These are phyloP conservation scores for Gallinago solitaria DNA, from an alignment of 2,797 vertebrate genomes.

Conservation along the genomic window DNA sequence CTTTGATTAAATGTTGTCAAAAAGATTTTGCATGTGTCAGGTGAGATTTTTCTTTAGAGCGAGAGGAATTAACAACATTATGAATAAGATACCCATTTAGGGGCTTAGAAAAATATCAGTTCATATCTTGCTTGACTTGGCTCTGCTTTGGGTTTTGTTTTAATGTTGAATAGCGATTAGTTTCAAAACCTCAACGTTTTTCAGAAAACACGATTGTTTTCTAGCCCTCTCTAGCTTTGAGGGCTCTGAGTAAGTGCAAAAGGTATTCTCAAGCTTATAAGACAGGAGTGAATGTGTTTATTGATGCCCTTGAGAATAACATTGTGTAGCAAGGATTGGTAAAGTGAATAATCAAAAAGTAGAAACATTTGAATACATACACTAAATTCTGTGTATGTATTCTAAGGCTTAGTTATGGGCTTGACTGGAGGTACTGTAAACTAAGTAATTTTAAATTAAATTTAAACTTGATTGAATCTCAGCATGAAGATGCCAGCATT, in stretches of 20 bases:
- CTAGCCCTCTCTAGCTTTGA: not conserved
- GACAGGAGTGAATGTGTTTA: slow-evolving; percentile 28
- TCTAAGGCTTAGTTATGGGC: not conserved
- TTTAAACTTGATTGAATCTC: slow-evolving; percentile 44
- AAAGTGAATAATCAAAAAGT: slow-evolving; percentile 42
- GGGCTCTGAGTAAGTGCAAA: not conserved
- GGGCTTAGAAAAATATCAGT: not conserved
- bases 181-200: not conserved
- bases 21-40: not conserved
- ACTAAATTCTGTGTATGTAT: not conserved
- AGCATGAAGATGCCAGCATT: slow-evolving; percentile 36
- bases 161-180: slow-evolving; percentile 5
- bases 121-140: not conserved
- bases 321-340: slow-evolving; percentile 20
- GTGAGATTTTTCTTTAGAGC: not conserved
- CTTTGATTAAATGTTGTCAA: not conserved
- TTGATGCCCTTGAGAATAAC: slow-evolving; percentile 50
- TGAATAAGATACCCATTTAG: not conserved
- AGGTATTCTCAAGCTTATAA: slow-evolving; percentile 34
- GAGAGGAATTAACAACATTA: not conserved
- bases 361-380: not conserved
- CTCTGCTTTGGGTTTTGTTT: not conserved
- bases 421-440: not conserved
- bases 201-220: not conserved
- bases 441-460: slow-evolving; percentile 16